Percentiles rank a stretch among this genome's conserved stretches.
Evolutionary conservation across 1,140 invertebrate species (phyloP).

Genomic region (Heliothis virescens): DNA sequence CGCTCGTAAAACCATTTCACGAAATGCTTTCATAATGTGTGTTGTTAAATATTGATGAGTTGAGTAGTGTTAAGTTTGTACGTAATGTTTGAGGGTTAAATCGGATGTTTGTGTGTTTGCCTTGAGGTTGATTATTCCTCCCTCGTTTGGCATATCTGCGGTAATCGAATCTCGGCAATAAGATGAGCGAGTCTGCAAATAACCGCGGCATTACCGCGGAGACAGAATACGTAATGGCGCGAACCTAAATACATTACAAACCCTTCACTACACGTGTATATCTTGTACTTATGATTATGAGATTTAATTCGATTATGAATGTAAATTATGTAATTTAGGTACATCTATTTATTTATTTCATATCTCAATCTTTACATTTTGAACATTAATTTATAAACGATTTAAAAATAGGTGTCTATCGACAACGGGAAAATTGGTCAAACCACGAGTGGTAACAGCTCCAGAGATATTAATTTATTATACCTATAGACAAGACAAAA

Average conservation of each 20-base stretch:
- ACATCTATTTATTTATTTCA: background rate
- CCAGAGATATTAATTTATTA: too few relatives aligned
- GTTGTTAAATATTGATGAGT: slow-evolving; percentile 46
- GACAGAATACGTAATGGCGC: slow-evolving; percentile 73
- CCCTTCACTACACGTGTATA: slow-evolving; percentile 41
- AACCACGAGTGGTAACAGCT: too few relatives aligned
- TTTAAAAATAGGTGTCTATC: too few relatives aligned
- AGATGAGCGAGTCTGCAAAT: slow-evolving; percentile 65
- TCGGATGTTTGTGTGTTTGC: slow-evolving; percentile 55
- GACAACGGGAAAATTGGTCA: too few relatives aligned
- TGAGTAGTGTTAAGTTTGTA: slow-evolving; percentile 46
- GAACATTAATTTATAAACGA: too few relatives aligned
- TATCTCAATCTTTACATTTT: too few relatives aligned
- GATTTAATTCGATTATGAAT: slow-evolving; percentile 3
- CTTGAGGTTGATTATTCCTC: slow-evolving; percentile 62
- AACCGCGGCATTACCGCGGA: slow-evolving; percentile 66
- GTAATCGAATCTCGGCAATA: slow-evolving; percentile 70
- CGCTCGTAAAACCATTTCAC: slow-evolving; percentile 86
- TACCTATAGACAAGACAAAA: too few relatives aligned
- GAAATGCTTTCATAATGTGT: slow-evolving; percentile 80
- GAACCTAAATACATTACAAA: slow-evolving; percentile 60
- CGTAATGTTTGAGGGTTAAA: slow-evolving; percentile 42
- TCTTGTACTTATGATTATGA: slow-evolving; percentile 3
- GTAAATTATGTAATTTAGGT: background rate
- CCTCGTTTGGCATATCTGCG: slow-evolving; percentile 60